Evolutionary conservation across 1,140 invertebrate species (phyloP).

Genomic region (Thaumetopoea pityocampa): DNA sequence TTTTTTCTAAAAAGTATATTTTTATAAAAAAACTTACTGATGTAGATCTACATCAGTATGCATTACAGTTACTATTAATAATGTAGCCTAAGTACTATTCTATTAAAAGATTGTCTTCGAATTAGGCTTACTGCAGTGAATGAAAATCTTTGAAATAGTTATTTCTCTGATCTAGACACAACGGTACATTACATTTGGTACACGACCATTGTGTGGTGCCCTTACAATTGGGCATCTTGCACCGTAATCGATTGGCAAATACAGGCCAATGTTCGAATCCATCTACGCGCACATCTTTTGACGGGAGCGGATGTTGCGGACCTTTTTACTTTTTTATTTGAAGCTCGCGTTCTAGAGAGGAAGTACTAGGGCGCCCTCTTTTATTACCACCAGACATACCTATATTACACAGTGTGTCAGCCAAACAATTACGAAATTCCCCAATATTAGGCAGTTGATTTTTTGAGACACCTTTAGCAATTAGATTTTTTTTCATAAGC

Average conservation of each 20-base stretch:
- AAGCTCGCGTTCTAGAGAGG: constrained; percentile 29
- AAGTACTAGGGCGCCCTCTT: constrained; percentile 43
- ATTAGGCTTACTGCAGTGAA: too few species aligned
- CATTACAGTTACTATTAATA: constrained; percentile 27
- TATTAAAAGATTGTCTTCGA: constrained; percentile 21
- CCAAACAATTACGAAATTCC: constrained; percentile 35
- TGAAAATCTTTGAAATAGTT: constrained; percentile 40
- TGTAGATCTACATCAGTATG: constrained; percentile 31
- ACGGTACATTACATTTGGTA: constrained; percentile 32
- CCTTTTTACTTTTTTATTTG: constrained; percentile 34
- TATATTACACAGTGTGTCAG: constrained; percentile 37
- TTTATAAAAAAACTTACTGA: constrained; percentile 28
- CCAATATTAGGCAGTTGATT: constrained; percentile 35
- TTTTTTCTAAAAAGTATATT: too few species aligned
- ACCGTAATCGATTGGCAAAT: constrained; percentile 31
- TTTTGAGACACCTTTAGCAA: constrained; percentile 30
- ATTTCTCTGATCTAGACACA: constrained; percentile 34
- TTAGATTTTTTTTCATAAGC: constrained; percentile 36
- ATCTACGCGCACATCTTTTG: constrained; percentile 39
- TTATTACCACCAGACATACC: constrained; percentile 35
- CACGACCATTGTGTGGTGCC: constrained; percentile 33
- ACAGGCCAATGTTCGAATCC: constrained; percentile 39
- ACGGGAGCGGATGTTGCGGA: constrained; percentile 29
- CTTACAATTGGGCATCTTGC: constrained; percentile 35
- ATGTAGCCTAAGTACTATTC: constrained; percentile 21